These are phyloP conservation scores for Semibalanus balanoides DNA, from an alignment of 1,140 invertebrate genomes.

Conservation along the genomic window DNA sequence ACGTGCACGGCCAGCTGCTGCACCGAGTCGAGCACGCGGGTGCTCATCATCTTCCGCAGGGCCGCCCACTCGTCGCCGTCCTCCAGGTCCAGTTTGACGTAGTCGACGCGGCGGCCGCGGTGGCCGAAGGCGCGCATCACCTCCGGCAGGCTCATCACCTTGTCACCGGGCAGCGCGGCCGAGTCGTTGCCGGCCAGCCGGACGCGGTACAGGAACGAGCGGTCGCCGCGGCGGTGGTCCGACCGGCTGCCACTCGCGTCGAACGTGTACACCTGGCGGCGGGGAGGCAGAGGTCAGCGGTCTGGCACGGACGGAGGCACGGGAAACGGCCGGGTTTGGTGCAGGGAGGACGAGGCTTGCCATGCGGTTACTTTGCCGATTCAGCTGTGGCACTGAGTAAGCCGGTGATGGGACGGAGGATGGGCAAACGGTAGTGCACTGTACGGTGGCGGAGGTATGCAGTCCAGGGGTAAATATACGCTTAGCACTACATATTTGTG, in stretches of 20 bases:
- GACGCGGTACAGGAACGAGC: not conserved
- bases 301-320: not conserved
- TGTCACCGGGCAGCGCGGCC: constrained; percentile 1
- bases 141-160: not conserved
- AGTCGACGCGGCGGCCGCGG: not conserved
- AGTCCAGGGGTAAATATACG: too few relatives aligned
- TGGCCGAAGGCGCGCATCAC: not conserved
- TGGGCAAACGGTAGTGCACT: too few relatives aligned
- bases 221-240: not conserved
- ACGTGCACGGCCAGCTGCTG: not conserved
- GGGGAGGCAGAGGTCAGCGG: not conserved
- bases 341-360: too few relatives aligned
- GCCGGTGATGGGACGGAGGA: too few relatives aligned
- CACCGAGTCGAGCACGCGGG: not conserved
- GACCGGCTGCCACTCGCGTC: not conserved
- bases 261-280: not conserved
- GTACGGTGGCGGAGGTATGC: too few relatives aligned
- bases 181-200: constrained; percentile 3
- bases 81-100: not conserved
- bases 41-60: not conserved
- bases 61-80: not conserved
- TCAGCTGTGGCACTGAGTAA: too few relatives aligned
- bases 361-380: too few relatives aligned
- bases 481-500: too few relatives aligned
- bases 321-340: too few relatives aligned